phyloP scores from a whole-genome alignment of 1,140 invertebrate genomes.

The Saccostrea echinata region DNA sequence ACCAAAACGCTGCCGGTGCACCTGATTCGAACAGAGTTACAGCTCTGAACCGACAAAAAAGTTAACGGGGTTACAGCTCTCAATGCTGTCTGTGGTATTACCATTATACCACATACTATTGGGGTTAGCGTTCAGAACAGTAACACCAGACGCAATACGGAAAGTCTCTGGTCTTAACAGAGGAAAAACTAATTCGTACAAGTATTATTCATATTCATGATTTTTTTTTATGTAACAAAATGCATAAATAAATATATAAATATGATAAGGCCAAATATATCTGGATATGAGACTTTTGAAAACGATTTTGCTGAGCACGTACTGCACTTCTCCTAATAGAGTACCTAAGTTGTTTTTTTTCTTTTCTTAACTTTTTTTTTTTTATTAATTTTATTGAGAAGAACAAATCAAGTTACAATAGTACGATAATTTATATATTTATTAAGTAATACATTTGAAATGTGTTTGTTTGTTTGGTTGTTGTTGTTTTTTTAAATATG shows the following conservation, averaged over 20 bases:
- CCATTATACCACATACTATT: background rate
- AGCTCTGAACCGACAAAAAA: no score
- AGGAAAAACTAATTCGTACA: background rate
- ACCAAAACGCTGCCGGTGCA: no score
- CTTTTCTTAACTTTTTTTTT: no score
- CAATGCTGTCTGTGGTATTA: background rate
- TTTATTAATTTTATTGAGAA: no score
- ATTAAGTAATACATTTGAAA: no score
- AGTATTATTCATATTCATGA: background rate
- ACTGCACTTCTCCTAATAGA: background rate
- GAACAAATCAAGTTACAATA: background rate
- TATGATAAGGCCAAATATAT: background rate
- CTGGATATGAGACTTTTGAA: background rate
- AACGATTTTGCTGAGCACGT: background rate
- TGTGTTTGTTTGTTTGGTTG: no score
- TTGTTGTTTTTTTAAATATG: background rate
- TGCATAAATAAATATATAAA: background rate
- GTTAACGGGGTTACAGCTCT: no score
- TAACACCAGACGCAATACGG: background rate
- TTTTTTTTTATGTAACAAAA: background rate
- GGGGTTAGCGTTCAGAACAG: conserved; percentile 9
- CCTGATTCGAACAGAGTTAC: no score
- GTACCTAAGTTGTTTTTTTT: no score
- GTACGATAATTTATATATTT: background rate
- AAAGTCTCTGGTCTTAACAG: background rate